Evolutionary conservation across 2,888 invertebrate species (phyloP).

Genomic region (Cantharis lateralis): DNA sequence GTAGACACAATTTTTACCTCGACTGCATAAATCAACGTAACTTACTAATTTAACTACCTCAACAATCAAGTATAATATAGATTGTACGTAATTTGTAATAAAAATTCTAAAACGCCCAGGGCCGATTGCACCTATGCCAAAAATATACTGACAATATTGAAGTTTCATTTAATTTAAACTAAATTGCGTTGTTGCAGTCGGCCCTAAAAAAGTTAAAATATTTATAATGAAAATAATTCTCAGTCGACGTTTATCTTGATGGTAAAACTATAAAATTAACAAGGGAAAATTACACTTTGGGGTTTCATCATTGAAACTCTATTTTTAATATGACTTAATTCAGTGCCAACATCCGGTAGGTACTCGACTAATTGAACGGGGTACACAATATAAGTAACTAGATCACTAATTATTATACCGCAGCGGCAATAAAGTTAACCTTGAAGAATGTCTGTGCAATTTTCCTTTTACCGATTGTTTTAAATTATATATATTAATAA

Average conservation of each 20-base stretch:
- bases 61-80: too few species aligned
- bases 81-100: too few species aligned
- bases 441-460: constrained; percentile 11
- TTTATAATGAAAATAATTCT: not conserved
- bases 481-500: not conserved
- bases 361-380: constrained; percentile 46
- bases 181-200: not conserved
- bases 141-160: not conserved
- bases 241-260: not conserved
- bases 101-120: not conserved
- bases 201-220: not conserved
- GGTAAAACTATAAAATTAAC: not conserved
- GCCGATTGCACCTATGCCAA: not conserved
- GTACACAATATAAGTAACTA: constrained; percentile 38
- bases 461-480: constrained; percentile 7
- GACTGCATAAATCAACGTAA: not conserved
- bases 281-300: not conserved
- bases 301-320: constrained; percentile 8
- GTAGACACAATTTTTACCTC: not conserved
- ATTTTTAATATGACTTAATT: constrained; percentile 41
- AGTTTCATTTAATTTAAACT: not conserved
- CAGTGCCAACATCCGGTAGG: constrained; percentile 47
- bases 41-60: not conserved
- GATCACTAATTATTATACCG: constrained; percentile 41
- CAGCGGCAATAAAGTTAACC: constrained; percentile 29